These are phyloP conservation scores for Lepeophtheirus nordmannii DNA, from an alignment of 2,888 invertebrate genomes.

Conservation along the genomic window DNA sequence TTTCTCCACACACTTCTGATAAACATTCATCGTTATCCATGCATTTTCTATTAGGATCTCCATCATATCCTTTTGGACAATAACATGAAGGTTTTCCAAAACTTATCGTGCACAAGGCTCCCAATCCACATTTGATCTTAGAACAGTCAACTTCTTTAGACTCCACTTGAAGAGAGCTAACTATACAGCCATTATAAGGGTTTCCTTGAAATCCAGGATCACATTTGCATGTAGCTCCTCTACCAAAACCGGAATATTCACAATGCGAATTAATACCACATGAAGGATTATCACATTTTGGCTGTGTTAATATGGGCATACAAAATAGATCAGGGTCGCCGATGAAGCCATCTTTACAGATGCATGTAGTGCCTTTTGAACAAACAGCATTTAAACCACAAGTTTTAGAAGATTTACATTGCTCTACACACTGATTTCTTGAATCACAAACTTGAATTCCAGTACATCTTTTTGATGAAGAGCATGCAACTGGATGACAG, in stretches of 20 bases:
- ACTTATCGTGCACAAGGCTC: slow-evolving; percentile 71
- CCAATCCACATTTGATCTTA: slow-evolving; percentile 61
- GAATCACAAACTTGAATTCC: slow-evolving; percentile 61
- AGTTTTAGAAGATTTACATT: slow-evolving; percentile 48
- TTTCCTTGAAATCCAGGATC: slow-evolving; percentile 68
- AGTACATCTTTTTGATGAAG: slow-evolving; percentile 55
- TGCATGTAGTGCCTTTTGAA: slow-evolving; percentile 48
- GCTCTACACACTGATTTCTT: slow-evolving; percentile 66
- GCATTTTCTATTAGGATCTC: slow-evolving; percentile 50
- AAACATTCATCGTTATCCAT: slow-evolving; percentile 71
- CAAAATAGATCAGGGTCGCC: slow-evolving; percentile 72
- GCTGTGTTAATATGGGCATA: slow-evolving; percentile 45
- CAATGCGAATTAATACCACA: slow-evolving; percentile 74
- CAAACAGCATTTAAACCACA: slow-evolving; percentile 15
- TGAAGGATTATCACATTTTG: slow-evolving; percentile 52
- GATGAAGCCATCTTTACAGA: slow-evolving; percentile 69
- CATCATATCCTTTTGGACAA: slow-evolving; percentile 64
- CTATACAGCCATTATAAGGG: slow-evolving; percentile 61
- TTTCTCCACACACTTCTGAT: slow-evolving; percentile 38
- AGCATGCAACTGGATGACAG: slow-evolving; percentile 66
- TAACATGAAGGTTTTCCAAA: slow-evolving; percentile 68
- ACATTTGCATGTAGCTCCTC: slow-evolving; percentile 50
- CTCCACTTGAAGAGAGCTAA: slow-evolving; percentile 32
- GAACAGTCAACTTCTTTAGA: slow-evolving; percentile 49
- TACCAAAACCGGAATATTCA: slow-evolving; percentile 43